A percentile compares a stretch with the other conserved stretches of the same genome.
Evolutionary conservation across 2,113 vertebrate species (phyloP).

Genomic region (Strix uralensis): DNA sequence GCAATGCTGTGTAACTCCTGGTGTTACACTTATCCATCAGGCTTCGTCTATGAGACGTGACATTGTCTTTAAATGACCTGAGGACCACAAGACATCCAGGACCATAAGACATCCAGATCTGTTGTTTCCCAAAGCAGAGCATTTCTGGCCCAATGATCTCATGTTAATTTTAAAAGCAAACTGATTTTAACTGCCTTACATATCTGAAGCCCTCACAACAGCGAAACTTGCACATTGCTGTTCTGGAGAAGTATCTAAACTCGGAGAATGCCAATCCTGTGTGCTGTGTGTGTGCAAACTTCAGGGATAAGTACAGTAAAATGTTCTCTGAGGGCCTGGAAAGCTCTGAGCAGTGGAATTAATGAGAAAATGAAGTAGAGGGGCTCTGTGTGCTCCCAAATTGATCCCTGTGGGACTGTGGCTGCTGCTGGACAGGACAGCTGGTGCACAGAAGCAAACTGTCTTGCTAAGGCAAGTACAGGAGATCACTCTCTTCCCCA

Average conservation of each 20-base stretch:
- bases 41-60: neutral
- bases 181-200: neutral
- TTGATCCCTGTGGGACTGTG: neutral
- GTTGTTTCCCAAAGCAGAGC: neutral
- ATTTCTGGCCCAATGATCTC: neutral
- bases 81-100: neutral
- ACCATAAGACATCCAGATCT: neutral
- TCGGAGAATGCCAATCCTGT: neutral
- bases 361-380: neutral
- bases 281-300: neutral
- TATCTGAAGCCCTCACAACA: neutral
- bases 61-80: neutral
- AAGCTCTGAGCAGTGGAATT: neutral
- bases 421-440: neutral
- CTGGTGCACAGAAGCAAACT: neutral
- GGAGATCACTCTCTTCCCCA: neutral
- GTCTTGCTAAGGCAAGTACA: neutral
- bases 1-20: neutral
- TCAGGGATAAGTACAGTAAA: neutral
- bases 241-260: neutral
- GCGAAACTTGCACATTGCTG: neutral
- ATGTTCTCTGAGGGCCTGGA: neutral
- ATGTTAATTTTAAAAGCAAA: neutral
- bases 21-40: neutral
- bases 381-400: neutral